A percentile compares a stretch with the other conserved stretches of the same genome.
These are phyloP conservation scores for Zaprionus vittiger DNA, from an alignment of 1,140 invertebrate genomes.

Conservation along the genomic window DNA sequence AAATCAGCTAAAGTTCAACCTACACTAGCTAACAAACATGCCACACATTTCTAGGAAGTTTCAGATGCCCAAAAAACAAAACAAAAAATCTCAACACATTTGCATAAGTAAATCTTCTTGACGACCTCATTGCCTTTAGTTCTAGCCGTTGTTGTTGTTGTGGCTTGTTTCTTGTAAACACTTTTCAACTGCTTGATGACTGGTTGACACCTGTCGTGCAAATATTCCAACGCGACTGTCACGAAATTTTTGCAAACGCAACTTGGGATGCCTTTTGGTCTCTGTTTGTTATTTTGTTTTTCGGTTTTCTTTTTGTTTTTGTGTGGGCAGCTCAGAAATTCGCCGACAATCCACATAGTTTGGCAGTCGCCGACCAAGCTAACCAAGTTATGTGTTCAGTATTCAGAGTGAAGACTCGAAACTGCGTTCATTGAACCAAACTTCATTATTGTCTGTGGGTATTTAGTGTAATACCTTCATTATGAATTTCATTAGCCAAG, in stretches of 20 bases:
- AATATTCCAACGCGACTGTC: slow-evolving; percentile 36
- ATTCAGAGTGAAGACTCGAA: not conserved
- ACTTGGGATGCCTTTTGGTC: slow-evolving; percentile 21
- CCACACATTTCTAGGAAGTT: not conserved
- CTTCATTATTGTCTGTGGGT: not conserved
- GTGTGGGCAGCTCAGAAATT: slow-evolving; percentile 39
- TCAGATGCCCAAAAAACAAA: not conserved
- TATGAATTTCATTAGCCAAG: not conserved
- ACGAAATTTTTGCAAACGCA: slow-evolving; percentile 24
- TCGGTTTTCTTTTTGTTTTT: not conserved
- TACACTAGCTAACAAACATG: not conserved
- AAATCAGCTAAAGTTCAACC: not conserved
- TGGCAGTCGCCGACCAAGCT: not conserved
- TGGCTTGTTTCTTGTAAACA: slow-evolving; percentile 4
- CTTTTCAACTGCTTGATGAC: slow-evolving; percentile 24
- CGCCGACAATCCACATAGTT: slow-evolving; percentile 27
- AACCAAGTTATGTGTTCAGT: slow-evolving; percentile 12
- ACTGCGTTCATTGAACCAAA: slow-evolving; percentile 29
- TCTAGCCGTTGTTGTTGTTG: slow-evolving; percentile 12
- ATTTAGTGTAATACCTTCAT: slow-evolving; percentile 3
- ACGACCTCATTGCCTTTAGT: slow-evolving; percentile 26
- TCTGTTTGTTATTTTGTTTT: not conserved
- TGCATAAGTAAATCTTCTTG: slow-evolving; percentile 32
- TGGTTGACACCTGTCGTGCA: slow-evolving; percentile 49
- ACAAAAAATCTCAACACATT: not conserved